Evolutionary conservation across 2,888 invertebrate species (phyloP), one percentile per base, ranked within the genome.

Genomic region (Steinernema scapterisci): DNA sequence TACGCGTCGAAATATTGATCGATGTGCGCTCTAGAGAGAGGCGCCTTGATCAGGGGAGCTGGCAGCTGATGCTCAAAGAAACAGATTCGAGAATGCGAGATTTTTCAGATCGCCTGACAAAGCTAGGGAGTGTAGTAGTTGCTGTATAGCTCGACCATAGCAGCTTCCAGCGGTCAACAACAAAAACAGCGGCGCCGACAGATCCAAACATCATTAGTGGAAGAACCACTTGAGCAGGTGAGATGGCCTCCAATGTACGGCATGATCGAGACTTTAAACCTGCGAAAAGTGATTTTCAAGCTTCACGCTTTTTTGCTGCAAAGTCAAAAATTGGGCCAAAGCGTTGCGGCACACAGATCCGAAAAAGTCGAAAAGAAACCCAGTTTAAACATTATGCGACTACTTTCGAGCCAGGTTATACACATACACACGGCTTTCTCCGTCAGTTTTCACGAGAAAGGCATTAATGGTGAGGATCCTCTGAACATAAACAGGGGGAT

Each of bases 181-280:
- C 63, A 63, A 63, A 63, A 63, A 63, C 63, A 63, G 63, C 63
- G 63, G 63, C 63, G 63, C 63, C 63, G 25, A 16, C 63, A 63
- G 63, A 63, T 63, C 63, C 63, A 63, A 27, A 63, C 63, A 63
- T 63, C 63, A 63, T 63, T 31, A 31, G 63, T 63, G 63, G 63
- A 63, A 31, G 63, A 63, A 31, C 63, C 63, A 63, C 63, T 63
- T 63, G 63, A 27, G 16, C 63, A 63, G 63, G 63, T 63, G 63
- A 63, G 63, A 63, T 31, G 31, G 63, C 63, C 63, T 31, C 63
- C 63, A 31, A 31, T 63, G 27, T 27, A 27, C 63, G n/a, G 11
- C 31, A 63, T 63, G 63, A 63, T 63, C 63, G 63, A 31, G 31
- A 63, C 63, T 63, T 31, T 63, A 63, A 63, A 63, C 63, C 63